Base-by-base conservation (phyloP, 1,140 invertebrate genomes). In the Drosophila funebris region DNA sequence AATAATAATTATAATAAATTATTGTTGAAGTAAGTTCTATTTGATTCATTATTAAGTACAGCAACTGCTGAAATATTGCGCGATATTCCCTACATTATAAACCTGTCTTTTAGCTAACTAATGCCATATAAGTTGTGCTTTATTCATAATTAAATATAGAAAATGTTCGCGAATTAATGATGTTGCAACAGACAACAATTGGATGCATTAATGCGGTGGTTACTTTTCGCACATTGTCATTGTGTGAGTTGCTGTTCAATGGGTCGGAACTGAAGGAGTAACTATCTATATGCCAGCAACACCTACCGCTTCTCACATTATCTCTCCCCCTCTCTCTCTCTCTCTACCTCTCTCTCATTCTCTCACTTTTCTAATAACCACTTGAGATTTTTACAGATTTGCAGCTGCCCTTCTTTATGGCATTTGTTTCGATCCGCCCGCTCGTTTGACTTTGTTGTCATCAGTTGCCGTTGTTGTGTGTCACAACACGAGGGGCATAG, bases 191-290 rank as follows among this genome's bases (percentile, higher is more conserved):
- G 11, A 3, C 27, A 29, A 67, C 41, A 70, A 78, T 71, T 39
- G 33, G 13, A 44, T 11, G 68, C 56, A 85, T 84, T 85, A 84
- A 66, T 60, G 54, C 52, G 31, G 60, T 56, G 80, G 81, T 85
- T 85, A 76, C 44, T 24, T 18, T 56, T 64, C n/a, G 20, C 60
- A 54, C 67, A 70, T 70, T 56, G 46, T 54, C 36, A 14, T 6
- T 57, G 36, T 69, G 56, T 43, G 24, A 41, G 43, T 20, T 50
- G 53, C 44, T 84, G 81, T 56, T 81, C 60, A 84, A 85, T 81
- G 81, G 62, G 50, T 39, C 69, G 79, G 69, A 50, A 85, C 85
- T 81, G 56, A 52, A 78, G 76, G 77, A 80, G 73, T 85, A 57
- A 71, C 61, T 66, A 31, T 13, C 13, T 9, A 36, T 8, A 56